Base-by-base conservation (phyloP, 2,113 vertebrate species). In the Siphamia tubifer region DNA sequence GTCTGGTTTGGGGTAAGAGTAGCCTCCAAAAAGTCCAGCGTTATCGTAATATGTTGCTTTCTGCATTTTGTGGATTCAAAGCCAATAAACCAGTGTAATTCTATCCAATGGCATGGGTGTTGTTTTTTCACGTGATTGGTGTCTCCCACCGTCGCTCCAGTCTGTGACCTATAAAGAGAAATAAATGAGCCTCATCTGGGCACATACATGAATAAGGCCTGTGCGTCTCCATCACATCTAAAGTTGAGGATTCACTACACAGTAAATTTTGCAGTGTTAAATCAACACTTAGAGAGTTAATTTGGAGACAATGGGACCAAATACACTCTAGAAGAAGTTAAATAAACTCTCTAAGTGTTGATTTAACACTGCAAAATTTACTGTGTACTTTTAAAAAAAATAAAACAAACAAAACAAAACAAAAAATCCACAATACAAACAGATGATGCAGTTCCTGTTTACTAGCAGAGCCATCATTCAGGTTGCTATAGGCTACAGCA, bases 31-130 rank as follows among this genome's bases (percentile, higher is more conserved):
- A 67, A 98, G 95, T 92, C 95, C 96, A 77, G 96, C 83, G 86
- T 97, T 98, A 77, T 99, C 98, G 94, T 98, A 99, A 72, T 98
- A 99, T 74, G 96, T 95, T 72, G 96, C 92, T 93, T 99, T 99
- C 95, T 99, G 98, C 98, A 99, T 99, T 80, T 82, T 96, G 92
- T 81, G 82, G 81, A 91, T 94, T 93, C 89, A 93, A 89, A 92
- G 90, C 84, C 91, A 92, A 79, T 85, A 91, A 93, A 92, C 89
- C 91, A 92, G 88, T 61, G 91, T 86, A 89, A 89, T 90, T 93
- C 79, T 92, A 91, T 95, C 95, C 95, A 96, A 94, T 94, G 93
- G 93, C 97, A 99, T 98, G 91, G 93, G 92, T 94, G 84, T 90
- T 86, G 85, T 79, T 84, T 77, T 54, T 85, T 94, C 93, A 94